Evolutionary conservation across 2,797 vertebrate genomes (phyloP).

Genomic region (Macropus fuliginosus): DNA sequence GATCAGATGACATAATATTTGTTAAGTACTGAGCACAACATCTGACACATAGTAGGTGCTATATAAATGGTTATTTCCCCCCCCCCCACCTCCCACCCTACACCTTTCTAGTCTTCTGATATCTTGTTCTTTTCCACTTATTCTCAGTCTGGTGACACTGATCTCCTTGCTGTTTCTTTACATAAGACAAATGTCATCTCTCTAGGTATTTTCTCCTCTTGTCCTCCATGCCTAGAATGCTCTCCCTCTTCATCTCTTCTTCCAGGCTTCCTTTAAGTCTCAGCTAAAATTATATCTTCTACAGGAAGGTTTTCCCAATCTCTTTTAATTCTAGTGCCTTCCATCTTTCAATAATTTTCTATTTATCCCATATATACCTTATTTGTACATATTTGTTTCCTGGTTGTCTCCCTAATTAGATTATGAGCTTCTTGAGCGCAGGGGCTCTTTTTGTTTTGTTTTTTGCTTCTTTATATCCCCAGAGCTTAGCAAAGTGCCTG

Average conservation of each 20-base stretch:
- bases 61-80: too few relatives aligned
- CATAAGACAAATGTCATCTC: not conserved
- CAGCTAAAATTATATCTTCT: not conserved
- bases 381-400: not conserved
- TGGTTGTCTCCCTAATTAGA: not conserved
- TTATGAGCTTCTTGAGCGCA: not conserved
- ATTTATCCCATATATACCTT: not conserved
- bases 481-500: too few relatives aligned
- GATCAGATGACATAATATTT: not conserved
- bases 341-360: not conserved
- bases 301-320: too few relatives aligned
- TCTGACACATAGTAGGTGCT: not conserved
- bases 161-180: not conserved
- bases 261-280: not conserved
- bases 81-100: too few relatives aligned
- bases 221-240: not conserved
- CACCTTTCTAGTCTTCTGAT: not conserved
- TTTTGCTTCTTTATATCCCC: too few relatives aligned
- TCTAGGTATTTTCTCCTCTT: not conserved
- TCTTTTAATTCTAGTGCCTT: not conserved
- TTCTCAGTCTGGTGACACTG: not conserved
- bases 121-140: not conserved
- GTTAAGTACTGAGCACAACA: not conserved
- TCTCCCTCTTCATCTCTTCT: not conserved
- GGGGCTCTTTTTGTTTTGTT: too few relatives aligned